Percentiles rank a stretch among this genome's conserved stretches.
phyloP scores from a whole-genome alignment of 2,113 vertebrate species.

The Oxyura jamaicensis region DNA sequence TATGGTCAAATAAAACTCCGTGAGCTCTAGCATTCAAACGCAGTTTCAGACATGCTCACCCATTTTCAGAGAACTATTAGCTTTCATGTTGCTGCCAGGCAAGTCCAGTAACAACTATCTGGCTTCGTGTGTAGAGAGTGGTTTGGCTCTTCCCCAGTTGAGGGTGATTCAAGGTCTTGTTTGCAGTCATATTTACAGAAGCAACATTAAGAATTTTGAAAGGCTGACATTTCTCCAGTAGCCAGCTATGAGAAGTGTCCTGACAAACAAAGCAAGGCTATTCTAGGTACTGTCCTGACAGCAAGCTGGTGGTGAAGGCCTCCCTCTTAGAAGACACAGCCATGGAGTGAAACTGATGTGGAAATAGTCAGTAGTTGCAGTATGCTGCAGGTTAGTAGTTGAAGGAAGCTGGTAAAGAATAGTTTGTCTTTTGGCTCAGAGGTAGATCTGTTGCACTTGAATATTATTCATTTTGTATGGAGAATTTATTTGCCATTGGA shows the following conservation, averaged over 20 bases:
- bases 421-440: background rate
- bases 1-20: background rate
- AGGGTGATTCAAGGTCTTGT: background rate
- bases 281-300: background rate
- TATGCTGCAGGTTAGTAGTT: fast-evolving
- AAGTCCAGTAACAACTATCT: background rate
- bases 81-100: background rate
- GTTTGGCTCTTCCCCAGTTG: background rate
- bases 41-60: background rate
- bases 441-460: background rate
- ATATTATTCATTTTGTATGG: background rate
- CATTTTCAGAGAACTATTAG: background rate
- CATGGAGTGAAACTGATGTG: fast-evolving
- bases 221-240: background rate
- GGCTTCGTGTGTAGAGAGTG: background rate
- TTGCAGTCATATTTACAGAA: background rate
- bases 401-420: background rate
- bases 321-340: fast-evolving
- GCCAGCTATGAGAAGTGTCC: fast-evolving
- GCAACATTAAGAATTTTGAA: background rate
- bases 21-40: background rate
- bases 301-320: background rate
- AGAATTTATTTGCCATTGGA: background rate
- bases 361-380: background rate
- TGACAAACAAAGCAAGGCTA: background rate